phyloP scores from a whole-genome alignment of 2,797 vertebrate species.

The Lepilemur ruficaudatus region DNA sequence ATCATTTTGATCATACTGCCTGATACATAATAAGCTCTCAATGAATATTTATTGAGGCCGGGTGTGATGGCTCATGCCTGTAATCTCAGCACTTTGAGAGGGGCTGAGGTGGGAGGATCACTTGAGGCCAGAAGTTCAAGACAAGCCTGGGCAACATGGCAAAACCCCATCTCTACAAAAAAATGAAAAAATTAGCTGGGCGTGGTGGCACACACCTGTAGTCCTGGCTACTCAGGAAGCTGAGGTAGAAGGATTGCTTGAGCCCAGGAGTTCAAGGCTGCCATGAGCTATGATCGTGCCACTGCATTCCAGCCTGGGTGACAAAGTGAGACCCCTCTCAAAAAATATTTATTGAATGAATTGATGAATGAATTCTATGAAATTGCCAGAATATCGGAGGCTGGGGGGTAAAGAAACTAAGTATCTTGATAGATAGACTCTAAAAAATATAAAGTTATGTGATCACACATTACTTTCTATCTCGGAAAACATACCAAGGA shows the following conservation, averaged over 20 bases:
- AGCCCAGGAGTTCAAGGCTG: neutral
- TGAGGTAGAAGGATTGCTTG: neutral
- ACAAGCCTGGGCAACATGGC: neutral
- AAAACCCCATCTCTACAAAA: neutral
- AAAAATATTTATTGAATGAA: constrained; percentile 39
- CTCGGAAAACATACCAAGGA: constrained; percentile 31
- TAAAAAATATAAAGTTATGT: neutral
- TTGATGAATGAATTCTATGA: constrained; percentile 19
- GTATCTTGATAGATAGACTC: neutral
- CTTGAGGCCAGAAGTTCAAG: neutral
- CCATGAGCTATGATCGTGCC: neutral
- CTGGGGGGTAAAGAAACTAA: constrained; percentile 36
- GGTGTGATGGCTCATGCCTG: neutral
- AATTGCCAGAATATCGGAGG: constrained; percentile 8
- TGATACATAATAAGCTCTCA: neutral
- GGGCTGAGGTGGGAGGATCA: neutral
- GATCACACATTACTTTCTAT: neutral
- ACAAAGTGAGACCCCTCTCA: neutral
- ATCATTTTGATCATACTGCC: neutral
- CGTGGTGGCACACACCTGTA: neutral
- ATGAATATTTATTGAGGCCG: constrained; percentile 34
- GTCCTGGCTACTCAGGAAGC: neutral
- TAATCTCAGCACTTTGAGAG: neutral
- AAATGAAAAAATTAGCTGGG: neutral
- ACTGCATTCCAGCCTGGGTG: neutral